Conservation (phyloP, 2,797 vertebrate genomes). For the Mastacembelus armatus region DNA sequence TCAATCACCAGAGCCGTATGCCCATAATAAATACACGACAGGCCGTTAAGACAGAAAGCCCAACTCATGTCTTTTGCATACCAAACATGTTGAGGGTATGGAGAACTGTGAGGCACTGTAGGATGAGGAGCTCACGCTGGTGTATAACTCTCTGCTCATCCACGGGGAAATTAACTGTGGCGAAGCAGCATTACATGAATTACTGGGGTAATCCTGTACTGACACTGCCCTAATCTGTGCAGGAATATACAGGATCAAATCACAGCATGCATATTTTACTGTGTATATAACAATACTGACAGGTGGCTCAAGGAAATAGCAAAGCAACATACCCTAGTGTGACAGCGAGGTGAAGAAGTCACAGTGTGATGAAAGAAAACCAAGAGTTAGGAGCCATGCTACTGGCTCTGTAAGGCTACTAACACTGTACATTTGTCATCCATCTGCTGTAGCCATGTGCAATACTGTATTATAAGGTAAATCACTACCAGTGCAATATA, state of each 20-base stretch:
- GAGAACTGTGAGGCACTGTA: slow-evolving; percentile 45
- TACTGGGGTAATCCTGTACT: slow-evolving; percentile 79
- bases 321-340: slow-evolving; percentile 35
- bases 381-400: neutral
- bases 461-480: no score
- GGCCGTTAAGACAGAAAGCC: slow-evolving; percentile 50
- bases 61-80: slow-evolving; percentile 54
- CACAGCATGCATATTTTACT: slow-evolving; percentile 65
- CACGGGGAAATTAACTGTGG: slow-evolving; percentile 79
- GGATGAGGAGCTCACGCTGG: slow-evolving; percentile 53
- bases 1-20: slow-evolving; percentile 49
- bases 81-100: slow-evolving; percentile 48
- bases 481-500: no score
- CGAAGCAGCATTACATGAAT: slow-evolving; percentile 79
- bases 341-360: slow-evolving; percentile 27
- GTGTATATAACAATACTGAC: slow-evolving; percentile 52
- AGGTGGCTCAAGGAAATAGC: slow-evolving; percentile 50
- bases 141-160: slow-evolving; percentile 66
- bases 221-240: slow-evolving; percentile 71
- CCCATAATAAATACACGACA: slow-evolving; percentile 60
- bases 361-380: slow-evolving; percentile 7
- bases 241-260: slow-evolving; percentile 73
- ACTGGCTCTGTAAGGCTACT: neutral
- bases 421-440: no score
- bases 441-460: no score